Conservation (phyloP, 2,888 invertebrate species). For the Onthophagus sagittarius region DNA sequence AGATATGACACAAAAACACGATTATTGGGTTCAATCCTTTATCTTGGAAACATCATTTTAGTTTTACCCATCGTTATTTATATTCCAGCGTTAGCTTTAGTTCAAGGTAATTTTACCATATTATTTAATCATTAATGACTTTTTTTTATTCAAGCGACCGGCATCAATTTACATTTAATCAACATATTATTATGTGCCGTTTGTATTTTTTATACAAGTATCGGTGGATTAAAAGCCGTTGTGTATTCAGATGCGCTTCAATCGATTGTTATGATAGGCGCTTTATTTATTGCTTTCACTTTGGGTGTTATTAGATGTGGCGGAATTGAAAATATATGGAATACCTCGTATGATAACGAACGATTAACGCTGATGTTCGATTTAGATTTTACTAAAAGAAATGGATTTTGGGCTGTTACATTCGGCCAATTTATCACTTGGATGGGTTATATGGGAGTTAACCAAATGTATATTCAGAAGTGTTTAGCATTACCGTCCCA, state of each 20-base stretch:
- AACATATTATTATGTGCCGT: constrained; percentile 65
- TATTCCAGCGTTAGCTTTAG: constrained; percentile 65
- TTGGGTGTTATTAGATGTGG: constrained; percentile 55
- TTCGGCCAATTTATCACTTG: constrained; percentile 53
- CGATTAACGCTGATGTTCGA: constrained; percentile 59
- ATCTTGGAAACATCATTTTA: constrained; percentile 56
- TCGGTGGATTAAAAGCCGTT: constrained; percentile 66
- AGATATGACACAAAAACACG: constrained; percentile 60
- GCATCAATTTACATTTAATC: constrained; percentile 61
- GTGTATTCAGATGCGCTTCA: constrained; percentile 62
- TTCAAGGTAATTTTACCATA: constrained; percentile 53
- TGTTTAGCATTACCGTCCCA: constrained; percentile 57
- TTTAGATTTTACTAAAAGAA: constrained; percentile 56
- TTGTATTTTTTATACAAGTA: constrained; percentile 73
- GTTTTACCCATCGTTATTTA: constrained; percentile 65
- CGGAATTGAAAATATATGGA: constrained; percentile 57
- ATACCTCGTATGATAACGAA: constrained; percentile 54
- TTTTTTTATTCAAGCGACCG: constrained; percentile 55
- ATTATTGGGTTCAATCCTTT: constrained; percentile 58
- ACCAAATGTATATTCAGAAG: constrained; percentile 59
- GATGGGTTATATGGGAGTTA: constrained; percentile 54
- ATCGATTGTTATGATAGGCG: constrained; percentile 56
- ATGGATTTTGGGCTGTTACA: constrained; percentile 59
- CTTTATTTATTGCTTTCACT: constrained; percentile 54
- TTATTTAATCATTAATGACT: constrained; percentile 25